These are phyloP conservation scores for Galago senegalensis DNA, from an alignment of 2,797 vertebrate species.

Conservation along the genomic window DNA sequence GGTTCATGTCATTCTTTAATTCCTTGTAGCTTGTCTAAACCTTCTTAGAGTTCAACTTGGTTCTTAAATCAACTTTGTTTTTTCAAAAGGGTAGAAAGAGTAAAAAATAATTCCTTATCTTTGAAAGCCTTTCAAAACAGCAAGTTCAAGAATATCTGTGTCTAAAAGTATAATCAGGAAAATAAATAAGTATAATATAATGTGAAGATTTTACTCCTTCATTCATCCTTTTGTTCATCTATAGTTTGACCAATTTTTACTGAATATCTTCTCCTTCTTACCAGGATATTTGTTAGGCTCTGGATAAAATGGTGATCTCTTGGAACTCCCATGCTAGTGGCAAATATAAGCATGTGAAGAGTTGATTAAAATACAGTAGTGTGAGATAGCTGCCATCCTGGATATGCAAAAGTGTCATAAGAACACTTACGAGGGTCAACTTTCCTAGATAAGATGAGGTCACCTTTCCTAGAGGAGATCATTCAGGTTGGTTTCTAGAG, in stretches of 20 bases:
- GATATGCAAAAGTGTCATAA: not conserved
- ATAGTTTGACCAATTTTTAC: slow-evolving; percentile 5
- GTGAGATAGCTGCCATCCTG: not conserved
- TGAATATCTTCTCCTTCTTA: not conserved
- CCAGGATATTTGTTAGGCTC: not conserved
- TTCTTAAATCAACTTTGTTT: too few species aligned
- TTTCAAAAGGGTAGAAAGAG: too few species aligned
- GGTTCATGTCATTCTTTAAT: too few species aligned
- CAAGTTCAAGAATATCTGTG: not conserved
- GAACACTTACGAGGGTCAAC: too few species aligned
- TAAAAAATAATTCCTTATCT: too few species aligned
- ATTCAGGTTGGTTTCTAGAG: slow-evolving; percentile 10
- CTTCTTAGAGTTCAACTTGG: too few species aligned
- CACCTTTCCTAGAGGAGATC: not conserved
- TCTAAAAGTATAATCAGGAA: slow-evolving; percentile 7
- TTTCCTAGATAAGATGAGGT: not conserved
- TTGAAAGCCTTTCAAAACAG: too few species aligned
- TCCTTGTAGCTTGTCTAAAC: too few species aligned
- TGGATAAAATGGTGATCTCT: not conserved
- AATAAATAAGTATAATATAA: not conserved
- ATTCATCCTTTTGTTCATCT: slow-evolving; percentile 1
- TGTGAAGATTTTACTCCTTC: not conserved
- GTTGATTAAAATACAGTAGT: not conserved
- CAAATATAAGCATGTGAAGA: not conserved
- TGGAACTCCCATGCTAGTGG: not conserved